A percentile compares a stretch with the other conserved stretches of the same genome.
These are phyloP conservation scores for Chroicocephalus ridibundus DNA, from an alignment of 2,113 vertebrate species.

Conservation along the genomic window DNA sequence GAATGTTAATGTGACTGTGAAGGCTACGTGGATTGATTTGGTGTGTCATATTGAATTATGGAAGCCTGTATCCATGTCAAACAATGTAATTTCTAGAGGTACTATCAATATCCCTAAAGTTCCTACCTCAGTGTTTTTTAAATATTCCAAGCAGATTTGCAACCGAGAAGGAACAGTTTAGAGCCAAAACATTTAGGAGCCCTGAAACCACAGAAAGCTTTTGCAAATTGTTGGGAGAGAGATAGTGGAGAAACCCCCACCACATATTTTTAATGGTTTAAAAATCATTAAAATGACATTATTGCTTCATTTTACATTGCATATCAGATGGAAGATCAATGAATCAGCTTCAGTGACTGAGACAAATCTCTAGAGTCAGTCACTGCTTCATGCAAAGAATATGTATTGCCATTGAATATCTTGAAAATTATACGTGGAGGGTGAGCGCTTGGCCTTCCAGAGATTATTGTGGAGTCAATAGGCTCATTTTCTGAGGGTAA, in stretches of 20 bases:
- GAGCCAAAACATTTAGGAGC: not conserved
- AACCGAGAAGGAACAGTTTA: not conserved
- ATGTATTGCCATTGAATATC: not conserved
- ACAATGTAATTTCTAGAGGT: not conserved
- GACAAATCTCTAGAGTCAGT: not conserved
- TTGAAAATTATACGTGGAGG: not conserved
- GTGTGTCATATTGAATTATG: constrained; percentile 23
- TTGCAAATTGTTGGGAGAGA: not conserved
- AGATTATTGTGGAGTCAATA: not conserved
- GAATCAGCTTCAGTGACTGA: not conserved
- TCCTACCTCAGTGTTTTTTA: not conserved
- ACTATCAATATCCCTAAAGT: not conserved
- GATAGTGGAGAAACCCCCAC: accelerated
- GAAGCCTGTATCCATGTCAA: not conserved
- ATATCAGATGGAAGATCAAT: not conserved
- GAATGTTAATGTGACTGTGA: not conserved
- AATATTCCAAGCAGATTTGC: not conserved
- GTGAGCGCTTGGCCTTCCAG: not conserved
- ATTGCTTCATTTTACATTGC: not conserved
- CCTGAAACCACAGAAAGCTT: not conserved
- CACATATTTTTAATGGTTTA: not conserved
- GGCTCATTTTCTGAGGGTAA: not conserved
- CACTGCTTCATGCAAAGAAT: not conserved
- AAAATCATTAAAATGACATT: not conserved
- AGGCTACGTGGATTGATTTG: not conserved